Conservation (phyloP, 2,113 vertebrate species). For the Eudyptes chrysolophus region DNA sequence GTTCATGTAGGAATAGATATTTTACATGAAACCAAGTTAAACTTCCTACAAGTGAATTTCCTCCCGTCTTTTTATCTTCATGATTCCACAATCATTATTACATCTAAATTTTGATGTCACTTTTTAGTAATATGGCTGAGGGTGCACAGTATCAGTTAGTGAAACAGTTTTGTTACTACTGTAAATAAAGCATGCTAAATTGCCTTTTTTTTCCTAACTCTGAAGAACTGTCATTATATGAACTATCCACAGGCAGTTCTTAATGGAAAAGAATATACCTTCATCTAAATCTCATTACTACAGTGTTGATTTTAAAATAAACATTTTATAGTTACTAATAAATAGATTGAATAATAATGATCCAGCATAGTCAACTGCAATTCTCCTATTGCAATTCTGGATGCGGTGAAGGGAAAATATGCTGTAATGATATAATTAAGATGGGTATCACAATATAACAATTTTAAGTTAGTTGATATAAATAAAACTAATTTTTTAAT, state of each 20-base stretch:
- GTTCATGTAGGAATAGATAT: not conserved
- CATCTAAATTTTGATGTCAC: not conserved
- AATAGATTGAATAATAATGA: not conserved
- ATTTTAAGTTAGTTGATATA: not conserved
- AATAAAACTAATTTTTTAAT: not conserved
- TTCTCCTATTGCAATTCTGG: not conserved
- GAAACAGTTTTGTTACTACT: not conserved
- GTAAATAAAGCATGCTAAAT: not conserved
- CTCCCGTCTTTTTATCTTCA: not conserved
- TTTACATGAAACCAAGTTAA: not conserved
- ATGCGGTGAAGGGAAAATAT: not conserved
- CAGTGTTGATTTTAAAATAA: not conserved
- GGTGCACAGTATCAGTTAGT: not conserved
- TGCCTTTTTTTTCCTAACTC: not conserved
- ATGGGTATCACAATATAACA: not conserved
- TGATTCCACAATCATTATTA: not conserved
- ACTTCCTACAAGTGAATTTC: not conserved
- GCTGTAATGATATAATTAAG: not conserved
- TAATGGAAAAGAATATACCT: not conserved
- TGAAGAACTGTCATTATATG: not conserved
- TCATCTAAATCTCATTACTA: not conserved
- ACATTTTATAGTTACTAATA: not conserved
- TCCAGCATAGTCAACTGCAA: not conserved
- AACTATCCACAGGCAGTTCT: not conserved
- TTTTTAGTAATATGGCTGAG: not conserved